Conservation (phyloP, 2,113 vertebrate genomes). For the Channa maculata region DNA sequence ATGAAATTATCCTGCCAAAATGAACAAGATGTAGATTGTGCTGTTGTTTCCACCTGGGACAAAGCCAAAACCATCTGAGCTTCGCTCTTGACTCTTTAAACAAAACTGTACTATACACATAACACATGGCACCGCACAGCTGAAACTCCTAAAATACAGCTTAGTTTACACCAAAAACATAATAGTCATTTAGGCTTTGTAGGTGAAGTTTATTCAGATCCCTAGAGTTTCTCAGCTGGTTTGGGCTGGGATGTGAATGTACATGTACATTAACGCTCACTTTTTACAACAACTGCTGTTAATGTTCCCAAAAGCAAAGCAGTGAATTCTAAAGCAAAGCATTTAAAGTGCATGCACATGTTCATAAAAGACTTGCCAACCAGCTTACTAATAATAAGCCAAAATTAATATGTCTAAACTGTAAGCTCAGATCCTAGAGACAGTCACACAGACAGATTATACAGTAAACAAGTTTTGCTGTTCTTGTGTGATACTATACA, state of each 20-base stretch:
- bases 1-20: constrained; percentile 41
- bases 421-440: too few species aligned
- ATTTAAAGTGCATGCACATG: constrained; percentile 9
- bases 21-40: constrained; percentile 15
- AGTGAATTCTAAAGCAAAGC: neutral
- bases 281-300: constrained; percentile 12
- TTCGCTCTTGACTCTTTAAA: neutral
- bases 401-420: too few species aligned
- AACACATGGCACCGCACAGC: neutral
- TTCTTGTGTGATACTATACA: too few species aligned
- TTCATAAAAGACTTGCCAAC: too few species aligned
- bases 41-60: neutral
- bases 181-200: neutral
- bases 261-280: neutral
- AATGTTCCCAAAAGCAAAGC: constrained; percentile 23
- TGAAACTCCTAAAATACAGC: neutral
- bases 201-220: too few species aligned
- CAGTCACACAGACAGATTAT: too few species aligned
- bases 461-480: too few species aligned
- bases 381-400: too few species aligned
- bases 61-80: neutral
- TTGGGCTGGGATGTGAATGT: constrained; percentile 1
- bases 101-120: neutral
- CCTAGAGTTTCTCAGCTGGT: too few species aligned
- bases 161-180: neutral